Conservation (phyloP, 2,888 invertebrate genomes). For the Desoria tigrina region DNA sequence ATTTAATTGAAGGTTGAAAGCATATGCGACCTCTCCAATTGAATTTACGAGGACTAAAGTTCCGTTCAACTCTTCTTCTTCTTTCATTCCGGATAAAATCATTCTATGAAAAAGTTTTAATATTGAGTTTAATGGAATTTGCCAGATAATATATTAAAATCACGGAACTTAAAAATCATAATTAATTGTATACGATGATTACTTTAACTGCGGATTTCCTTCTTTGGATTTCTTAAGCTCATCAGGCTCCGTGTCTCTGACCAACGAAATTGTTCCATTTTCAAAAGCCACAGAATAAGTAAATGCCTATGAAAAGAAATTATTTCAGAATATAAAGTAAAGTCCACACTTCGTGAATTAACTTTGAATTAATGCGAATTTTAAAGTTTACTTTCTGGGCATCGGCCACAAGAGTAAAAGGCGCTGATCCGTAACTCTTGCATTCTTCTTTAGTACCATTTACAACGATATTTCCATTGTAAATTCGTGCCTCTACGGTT, state of each 20-base stretch:
- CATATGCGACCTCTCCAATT: not conserved
- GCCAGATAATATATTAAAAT: too few relatives aligned
- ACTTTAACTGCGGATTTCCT: conserved; percentile 68
- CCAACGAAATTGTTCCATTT: conserved; percentile 10
- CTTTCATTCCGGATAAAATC: conserved; percentile 11
- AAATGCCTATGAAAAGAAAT: conserved; percentile 22
- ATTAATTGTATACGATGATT: conserved; percentile 58
- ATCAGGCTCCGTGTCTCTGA: conserved; percentile 55
- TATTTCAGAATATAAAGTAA: too few relatives aligned
- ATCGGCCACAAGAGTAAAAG: conserved; percentile 9
- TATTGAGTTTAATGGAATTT: not conserved
- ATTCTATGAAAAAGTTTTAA: not conserved
- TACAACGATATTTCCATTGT: conserved; percentile 12
- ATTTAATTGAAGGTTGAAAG: not conserved
- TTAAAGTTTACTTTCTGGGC: conserved; percentile 21
- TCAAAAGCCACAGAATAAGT: conserved; percentile 25
- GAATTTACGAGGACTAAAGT: not conserved
- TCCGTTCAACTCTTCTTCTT: conserved; percentile 2
- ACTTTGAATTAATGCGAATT: too few relatives aligned
- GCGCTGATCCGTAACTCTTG: conserved; percentile 3
- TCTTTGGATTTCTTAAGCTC: conserved; percentile 62
- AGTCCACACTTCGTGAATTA: too few relatives aligned
- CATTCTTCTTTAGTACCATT: conserved; percentile 10
- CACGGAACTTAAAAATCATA: too few relatives aligned
- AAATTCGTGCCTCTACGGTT: conserved; percentile 26